Base-by-base conservation (phyloP, 23 tunicate genomes). In the Ciona savignyi region DNA sequence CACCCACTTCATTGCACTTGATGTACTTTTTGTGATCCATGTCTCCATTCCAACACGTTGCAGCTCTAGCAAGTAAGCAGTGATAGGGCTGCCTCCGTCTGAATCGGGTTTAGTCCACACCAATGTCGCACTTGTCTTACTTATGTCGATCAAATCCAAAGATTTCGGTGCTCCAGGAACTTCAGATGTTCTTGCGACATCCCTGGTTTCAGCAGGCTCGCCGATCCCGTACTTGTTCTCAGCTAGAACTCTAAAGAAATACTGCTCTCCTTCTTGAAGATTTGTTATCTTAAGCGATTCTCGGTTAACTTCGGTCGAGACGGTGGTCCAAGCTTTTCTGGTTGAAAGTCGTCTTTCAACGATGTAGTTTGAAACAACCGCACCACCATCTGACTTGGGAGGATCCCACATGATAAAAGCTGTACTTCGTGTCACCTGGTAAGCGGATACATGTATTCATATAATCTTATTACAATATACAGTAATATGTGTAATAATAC, bases 171-270 rank as follows among this genome's bases (percentile, higher is more conserved):
- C 73, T 24, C 88, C 87, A 22, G 98, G 95, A 19, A 67, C 89
- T 82, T 93, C 98, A 2, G 96, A 81, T 4, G 78, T 78, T 32
- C 35, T 78, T 27, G 94, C 78, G 1, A 96, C 91, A 23, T 78
- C 88, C n/a, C 75, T 29, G 25, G 85, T 86, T 30, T 85, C 86
- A 15, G 93, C 93, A 4, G 98, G 98, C 33, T 70, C 93, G 23
- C 98, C 98, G 25, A 86, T 74, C 27, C 98, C 98, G 64, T 93
- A 82, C 64, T 93, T 96, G 75, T 86, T 93, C 27, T 89, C 98
- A 61, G 98, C 95, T 29, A 86, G 73, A 23, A 93, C 95, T 30
- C 98, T 77, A 85, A 93, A 86, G 51, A 75, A 77, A 66, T 93
- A 93, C 51, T 83, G 79, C 61, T 76, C 80, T 15, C 96, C 95